Evolutionary conservation across 2,888 invertebrate species (phyloP).

Genomic region (Bedellia somnulentella): DNA sequence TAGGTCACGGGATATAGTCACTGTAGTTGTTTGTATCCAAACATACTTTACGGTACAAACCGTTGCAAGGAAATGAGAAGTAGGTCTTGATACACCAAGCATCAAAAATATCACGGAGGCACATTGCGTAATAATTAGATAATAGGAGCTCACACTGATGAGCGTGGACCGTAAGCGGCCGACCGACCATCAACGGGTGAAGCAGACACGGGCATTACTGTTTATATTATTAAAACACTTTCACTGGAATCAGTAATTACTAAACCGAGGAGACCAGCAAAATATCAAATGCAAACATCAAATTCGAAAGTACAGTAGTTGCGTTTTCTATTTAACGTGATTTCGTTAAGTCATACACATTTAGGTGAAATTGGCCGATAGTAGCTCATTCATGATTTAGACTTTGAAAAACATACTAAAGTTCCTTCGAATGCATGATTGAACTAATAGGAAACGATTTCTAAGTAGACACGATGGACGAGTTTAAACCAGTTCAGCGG

Average conservation of each 20-base stretch:
- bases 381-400: too few species aligned
- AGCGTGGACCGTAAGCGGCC: slow-evolving; percentile 15
- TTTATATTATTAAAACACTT: slow-evolving; percentile 26
- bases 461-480: slow-evolving; percentile 35
- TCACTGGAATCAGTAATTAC: slow-evolving; percentile 19
- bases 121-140: slow-evolving; percentile 36
- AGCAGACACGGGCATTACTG: slow-evolving; percentile 1
- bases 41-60: slow-evolving; percentile 15
- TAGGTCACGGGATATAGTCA: slow-evolving; percentile 23
- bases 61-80: slow-evolving; percentile 23
- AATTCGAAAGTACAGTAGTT: slow-evolving; percentile 8
- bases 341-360: too few species aligned
- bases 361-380: too few species aligned
- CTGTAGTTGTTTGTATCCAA: slow-evolving; percentile 20
- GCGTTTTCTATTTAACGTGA: too few species aligned
- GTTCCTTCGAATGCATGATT: slow-evolving; percentile 52
- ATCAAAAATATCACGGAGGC: slow-evolving; percentile 24
- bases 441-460: slow-evolving; percentile 54
- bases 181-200: slow-evolving; percentile 19
- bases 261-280: slow-evolving; percentile 5
- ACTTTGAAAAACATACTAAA: too few species aligned
- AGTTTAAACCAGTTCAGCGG: slow-evolving; percentile 53
- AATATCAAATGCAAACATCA: slow-evolving; percentile 9
- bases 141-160: slow-evolving; percentile 17
- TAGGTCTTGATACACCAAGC: slow-evolving; percentile 23